Percentiles rank a stretch among this genome's conserved stretches.
phyloP scores from a whole-genome alignment of 2,888 invertebrate species.

The Latheticus oryzae region DNA sequence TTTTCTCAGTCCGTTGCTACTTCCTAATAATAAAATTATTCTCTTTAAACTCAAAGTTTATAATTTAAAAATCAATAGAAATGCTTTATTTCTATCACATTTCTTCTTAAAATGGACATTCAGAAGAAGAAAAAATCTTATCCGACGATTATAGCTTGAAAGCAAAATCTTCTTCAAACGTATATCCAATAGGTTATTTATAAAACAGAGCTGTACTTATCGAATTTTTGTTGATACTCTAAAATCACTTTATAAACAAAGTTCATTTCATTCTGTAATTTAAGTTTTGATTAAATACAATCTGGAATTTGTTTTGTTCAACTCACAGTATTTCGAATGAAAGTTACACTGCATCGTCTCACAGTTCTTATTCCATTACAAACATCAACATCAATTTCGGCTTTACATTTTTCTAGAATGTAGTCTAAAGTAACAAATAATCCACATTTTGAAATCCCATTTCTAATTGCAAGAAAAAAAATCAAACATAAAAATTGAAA shows the following conservation, averaged over 20 bases:
- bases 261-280: neutral
- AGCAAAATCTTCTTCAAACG: too few relatives aligned
- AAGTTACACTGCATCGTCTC: conserved; percentile 1
- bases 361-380: conserved; percentile 11
- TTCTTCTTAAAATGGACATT: too few relatives aligned
- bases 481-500: neutral
- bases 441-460: conserved; percentile 6
- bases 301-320: too few relatives aligned
- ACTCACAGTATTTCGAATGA: conserved; percentile 4
- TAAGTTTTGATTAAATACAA: neutral
- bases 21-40: too few relatives aligned
- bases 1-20: too few relatives aligned
- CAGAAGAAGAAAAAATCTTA: too few relatives aligned
- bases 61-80: too few relatives aligned
- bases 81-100: too few relatives aligned
- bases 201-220: neutral
- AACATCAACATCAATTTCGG: conserved; percentile 9
- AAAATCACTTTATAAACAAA: neutral
- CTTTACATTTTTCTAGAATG: conserved; percentile 3
- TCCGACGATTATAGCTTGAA: too few relatives aligned
- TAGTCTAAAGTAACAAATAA: conserved; percentile 6
- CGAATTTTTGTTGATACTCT: neutral
- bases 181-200: too few relatives aligned
- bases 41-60: too few relatives aligned
- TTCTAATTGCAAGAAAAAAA: neutral